Base-by-base conservation (phyloP, 2,797 vertebrate genomes). In the Dallia pectoralis region DNA sequence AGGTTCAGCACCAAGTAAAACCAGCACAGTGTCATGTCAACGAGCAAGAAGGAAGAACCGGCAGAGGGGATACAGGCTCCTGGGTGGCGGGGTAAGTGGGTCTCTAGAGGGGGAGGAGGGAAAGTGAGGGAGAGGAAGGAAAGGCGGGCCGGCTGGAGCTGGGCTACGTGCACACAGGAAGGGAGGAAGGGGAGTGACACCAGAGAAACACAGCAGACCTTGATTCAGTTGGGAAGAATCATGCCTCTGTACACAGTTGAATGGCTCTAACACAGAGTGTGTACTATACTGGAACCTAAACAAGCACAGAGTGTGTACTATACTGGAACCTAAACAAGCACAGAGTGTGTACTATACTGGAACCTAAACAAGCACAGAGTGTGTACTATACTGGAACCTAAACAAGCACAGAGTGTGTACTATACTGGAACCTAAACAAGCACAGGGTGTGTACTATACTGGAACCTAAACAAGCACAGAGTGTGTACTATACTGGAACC, bases 191-290 rank as follows among this genome's bases (percentile, higher is more conserved):
- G 91, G 93, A 91, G 94, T 85, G 76, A 85, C 88, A 67, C 65
- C 77, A 80, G 66, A 88, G 90, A 91, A 94, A 94, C 93, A 96
- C 92, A 95, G 91, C 78, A 15, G 85, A 86, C 91, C 94, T 96
- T 96, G 93, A 95, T 95, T 95, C 93, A 93, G 84, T 87, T 88
- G 91, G 92, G 94, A 96, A 96, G 95, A 98, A 98, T 97, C 92
- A 91, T 67, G 88, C 92, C 94, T 96, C 96, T 97, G 96, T 97
- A 89, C 82, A 87, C 87, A 85, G 85, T 86, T 93, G 91, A 93
- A 93, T 94, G 92, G 85, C 89, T 72, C 79, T 90, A 89, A 86
- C 92, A 68, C 86, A 90, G 92, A 94, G 93, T 92, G 25, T 59
- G n/a, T 93, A 91, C 89, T 80, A 83, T 88, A 90, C 91, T 92